These are phyloP conservation scores for Ammospiza nelsoni DNA, from an alignment of 2,113 vertebrate genomes.

Conservation along the genomic window DNA sequence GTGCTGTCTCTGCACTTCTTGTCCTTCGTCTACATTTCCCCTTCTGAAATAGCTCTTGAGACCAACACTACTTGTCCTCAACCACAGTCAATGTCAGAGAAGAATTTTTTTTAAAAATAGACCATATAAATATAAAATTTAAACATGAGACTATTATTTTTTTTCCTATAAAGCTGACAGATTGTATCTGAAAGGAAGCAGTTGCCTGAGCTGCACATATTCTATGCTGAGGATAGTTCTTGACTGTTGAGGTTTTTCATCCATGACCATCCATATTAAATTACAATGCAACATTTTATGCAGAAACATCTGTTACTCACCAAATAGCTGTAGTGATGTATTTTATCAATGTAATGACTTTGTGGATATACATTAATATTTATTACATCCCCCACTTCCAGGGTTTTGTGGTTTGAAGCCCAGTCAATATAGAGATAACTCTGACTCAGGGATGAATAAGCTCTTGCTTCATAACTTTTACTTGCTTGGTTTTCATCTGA, in stretches of 20 bases:
- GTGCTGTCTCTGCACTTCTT: not conserved
- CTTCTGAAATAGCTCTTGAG: not conserved
- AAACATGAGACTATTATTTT: not conserved
- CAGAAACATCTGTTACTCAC: constrained; percentile 69
- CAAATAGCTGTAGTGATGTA: constrained; percentile 87
- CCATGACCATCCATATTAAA: not conserved
- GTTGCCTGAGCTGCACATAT: not conserved
- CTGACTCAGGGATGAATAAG: constrained; percentile 83
- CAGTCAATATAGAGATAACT: constrained; percentile 91
- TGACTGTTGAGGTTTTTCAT: not conserved
- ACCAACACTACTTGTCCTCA: not conserved
- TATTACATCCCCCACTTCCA: constrained; percentile 74
- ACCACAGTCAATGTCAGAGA: not conserved
- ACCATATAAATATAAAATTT: not conserved
- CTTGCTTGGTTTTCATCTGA: constrained; percentile 78
- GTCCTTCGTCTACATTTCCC: not conserved
- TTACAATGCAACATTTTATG: not conserved
- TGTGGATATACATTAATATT: constrained; percentile 78
- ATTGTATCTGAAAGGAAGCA: not conserved
- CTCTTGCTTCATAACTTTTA: constrained; percentile 68
- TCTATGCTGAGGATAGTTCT: not conserved
- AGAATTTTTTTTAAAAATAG: not conserved
- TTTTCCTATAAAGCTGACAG: not conserved
- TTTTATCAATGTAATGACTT: constrained; percentile 75
- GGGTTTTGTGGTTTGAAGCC: constrained; percentile 56